Evolutionary conservation across 2,888 invertebrate genomes (phyloP).

Genomic region (Actias luna): DNA sequence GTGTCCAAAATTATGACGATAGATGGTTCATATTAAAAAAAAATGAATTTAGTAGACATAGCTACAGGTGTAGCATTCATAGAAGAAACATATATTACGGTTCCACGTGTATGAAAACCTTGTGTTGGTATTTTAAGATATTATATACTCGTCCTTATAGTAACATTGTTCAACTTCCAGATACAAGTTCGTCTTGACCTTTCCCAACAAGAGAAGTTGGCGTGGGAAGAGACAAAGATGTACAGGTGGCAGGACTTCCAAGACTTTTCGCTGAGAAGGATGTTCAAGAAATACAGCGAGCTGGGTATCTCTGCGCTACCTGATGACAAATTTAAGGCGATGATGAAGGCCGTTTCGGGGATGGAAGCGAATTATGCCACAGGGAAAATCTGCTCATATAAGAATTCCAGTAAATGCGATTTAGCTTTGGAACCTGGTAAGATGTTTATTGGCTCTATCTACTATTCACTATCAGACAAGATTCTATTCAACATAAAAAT

Average conservation of each 20-base stretch:
- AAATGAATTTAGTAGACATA: too few species aligned
- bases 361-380: constrained; percentile 91
- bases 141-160: neutral
- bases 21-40: too few species aligned
- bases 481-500: neutral
- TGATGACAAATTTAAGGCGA: constrained; percentile 83
- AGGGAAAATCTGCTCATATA: constrained; percentile 88
- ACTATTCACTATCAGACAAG: neutral
- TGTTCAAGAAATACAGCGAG: constrained; percentile 87
- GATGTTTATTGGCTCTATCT: constrained; percentile 12
- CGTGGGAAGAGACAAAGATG: constrained; percentile 85
- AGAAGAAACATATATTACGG: too few species aligned
- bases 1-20: too few species aligned
- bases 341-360: constrained; percentile 83
- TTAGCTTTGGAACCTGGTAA: constrained; percentile 88
- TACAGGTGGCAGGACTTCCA: constrained; percentile 88
- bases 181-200: constrained; percentile 65
- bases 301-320: constrained; percentile 88
- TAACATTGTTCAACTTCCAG: constrained; percentile 38
- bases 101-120: too few species aligned
- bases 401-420: constrained; percentile 84
- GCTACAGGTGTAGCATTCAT: too few species aligned
- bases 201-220: constrained; percentile 81
- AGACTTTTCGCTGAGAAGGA: constrained; percentile 85
- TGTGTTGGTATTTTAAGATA: neutral